These are phyloP conservation scores for Nyctibius grandis DNA, from an alignment of 2,797 vertebrate species.

Conservation along the genomic window DNA sequence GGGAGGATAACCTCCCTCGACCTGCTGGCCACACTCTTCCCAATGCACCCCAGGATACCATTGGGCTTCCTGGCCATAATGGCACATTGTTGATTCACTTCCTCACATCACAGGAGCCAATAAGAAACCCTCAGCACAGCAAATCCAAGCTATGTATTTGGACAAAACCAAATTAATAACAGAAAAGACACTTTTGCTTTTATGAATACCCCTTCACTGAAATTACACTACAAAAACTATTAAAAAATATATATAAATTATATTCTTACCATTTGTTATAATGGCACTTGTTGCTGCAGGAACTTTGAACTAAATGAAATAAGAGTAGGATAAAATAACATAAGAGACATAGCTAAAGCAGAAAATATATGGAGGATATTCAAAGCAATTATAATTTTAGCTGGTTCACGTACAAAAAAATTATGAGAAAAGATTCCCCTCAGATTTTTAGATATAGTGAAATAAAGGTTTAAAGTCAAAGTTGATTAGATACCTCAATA, in stretches of 20 bases:
- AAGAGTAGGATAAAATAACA: neutral
- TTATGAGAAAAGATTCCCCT: neutral
- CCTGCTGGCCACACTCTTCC: too few species aligned
- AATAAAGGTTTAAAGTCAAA: neutral
- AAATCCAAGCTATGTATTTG: neutral
- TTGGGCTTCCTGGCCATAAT: too few species aligned
- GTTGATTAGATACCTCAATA: neutral
- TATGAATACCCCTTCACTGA: neutral
- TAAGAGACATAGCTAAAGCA: neutral
- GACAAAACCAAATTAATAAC: neutral
- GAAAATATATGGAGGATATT: neutral
- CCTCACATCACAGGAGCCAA: neutral
- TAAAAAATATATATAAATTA: neutral
- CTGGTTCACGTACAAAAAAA: neutral
- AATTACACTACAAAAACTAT: neutral
- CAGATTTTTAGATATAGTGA: neutral
- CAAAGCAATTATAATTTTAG: neutral
- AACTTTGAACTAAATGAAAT: slow-evolving; percentile 89
- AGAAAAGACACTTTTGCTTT: neutral
- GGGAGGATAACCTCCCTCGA: too few species aligned
- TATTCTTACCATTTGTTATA: slow-evolving; percentile 94
- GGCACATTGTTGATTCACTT: too few species aligned
- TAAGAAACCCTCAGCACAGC: neutral
- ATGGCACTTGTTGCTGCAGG: slow-evolving; percentile 95
- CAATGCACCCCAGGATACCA: too few species aligned